These are phyloP conservation scores for Stegodyphus dumicola DNA, from an alignment of 1,140 invertebrate species.

Conservation along the genomic window DNA sequence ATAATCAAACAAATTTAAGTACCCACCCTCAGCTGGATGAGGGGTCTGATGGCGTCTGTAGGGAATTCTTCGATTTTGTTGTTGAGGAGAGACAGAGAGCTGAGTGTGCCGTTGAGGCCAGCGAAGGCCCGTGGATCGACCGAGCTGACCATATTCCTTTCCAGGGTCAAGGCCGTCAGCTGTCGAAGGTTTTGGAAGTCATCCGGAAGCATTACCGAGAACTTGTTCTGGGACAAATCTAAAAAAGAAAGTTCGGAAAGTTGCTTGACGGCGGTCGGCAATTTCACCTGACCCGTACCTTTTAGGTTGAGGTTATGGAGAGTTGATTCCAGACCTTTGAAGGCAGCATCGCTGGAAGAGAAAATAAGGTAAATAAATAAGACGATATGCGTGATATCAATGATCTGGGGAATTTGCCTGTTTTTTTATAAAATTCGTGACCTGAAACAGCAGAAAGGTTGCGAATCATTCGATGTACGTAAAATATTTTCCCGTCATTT, in stretches of 20 bases:
- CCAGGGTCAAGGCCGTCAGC: conserved; percentile 89
- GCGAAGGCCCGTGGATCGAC: conserved; percentile 82
- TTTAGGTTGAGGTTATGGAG: conserved; percentile 92
- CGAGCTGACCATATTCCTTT: conserved; percentile 85
- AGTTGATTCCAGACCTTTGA: conserved; percentile 81
- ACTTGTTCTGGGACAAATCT: conserved; percentile 89
- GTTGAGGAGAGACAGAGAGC: conserved; percentile 89
- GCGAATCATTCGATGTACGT: too few relatives aligned
- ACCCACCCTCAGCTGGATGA: conserved; percentile 83
- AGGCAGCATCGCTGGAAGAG: conserved; percentile 76
- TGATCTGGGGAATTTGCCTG: too few relatives aligned
- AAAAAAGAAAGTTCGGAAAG: conserved; percentile 85
- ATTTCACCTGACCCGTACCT: conserved; percentile 81
- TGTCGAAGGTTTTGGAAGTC: conserved; percentile 74
- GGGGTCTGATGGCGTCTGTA: conserved; percentile 78
- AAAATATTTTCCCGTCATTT: too few relatives aligned
- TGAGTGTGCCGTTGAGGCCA: conserved; percentile 84
- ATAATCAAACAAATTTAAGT: not conserved
- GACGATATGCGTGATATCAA: too few relatives aligned
- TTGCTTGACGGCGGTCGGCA: conserved; percentile 82
- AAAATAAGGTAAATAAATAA: conserved; percentile 68
- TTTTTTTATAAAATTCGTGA: too few relatives aligned
- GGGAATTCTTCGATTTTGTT: conserved; percentile 90
- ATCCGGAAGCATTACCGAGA: conserved; percentile 79
- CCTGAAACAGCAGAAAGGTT: too few relatives aligned